phyloP scores from a whole-genome alignment of 2,888 invertebrate genomes.

The Chrysolina americana region DNA sequence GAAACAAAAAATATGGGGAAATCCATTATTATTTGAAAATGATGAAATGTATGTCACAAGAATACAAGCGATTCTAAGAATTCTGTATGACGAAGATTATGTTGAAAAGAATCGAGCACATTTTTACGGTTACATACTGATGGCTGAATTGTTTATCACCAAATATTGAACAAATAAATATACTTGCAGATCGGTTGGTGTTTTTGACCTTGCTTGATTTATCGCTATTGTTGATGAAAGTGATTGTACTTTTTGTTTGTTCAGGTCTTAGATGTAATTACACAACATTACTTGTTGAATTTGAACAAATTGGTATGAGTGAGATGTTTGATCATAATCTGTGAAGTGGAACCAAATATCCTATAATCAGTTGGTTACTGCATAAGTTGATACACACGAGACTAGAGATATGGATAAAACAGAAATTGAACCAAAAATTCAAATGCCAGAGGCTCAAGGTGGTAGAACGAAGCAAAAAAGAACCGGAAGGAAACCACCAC shows the following conservation, averaged over 20 bases:
- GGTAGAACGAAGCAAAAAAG: slow-evolving; percentile 35
- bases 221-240: background rate
- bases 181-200: background rate
- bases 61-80: background rate
- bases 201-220: background rate
- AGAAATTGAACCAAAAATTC: background rate
- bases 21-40: background rate
- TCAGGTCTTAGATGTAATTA: background rate
- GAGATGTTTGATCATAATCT: background rate
- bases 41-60: too few relatives aligned
- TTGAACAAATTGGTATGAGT: background rate
- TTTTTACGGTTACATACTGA: background rate
- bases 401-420: background rate
- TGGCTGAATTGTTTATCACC: background rate
- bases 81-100: background rate
- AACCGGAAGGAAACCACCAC: slow-evolving; percentile 31
- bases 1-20: background rate
- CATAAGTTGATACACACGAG: background rate
- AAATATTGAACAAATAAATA: background rate
- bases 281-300: background rate
- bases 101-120: background rate
- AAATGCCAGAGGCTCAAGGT: background rate
- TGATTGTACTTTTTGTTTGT: background rate
- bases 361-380: background rate
- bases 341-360: slow-evolving; percentile 11